Evolutionary conservation across 2,888 invertebrate species (phyloP).

Genomic region (Drosophila mercatorum): DNA sequence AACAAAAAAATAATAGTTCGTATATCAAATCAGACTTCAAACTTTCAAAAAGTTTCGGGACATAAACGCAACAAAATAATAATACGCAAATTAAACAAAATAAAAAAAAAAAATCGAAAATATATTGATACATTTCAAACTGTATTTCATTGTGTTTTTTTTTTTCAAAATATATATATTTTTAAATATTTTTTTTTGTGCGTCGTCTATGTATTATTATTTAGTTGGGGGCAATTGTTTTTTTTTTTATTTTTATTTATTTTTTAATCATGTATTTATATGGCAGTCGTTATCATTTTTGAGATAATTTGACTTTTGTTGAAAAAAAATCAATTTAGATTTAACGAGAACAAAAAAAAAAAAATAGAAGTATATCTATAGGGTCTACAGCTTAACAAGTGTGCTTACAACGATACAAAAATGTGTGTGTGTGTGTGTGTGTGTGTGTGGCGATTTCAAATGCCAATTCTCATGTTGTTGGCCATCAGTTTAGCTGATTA

Average conservation of each 20-base stretch:
- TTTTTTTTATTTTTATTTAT: neutral
- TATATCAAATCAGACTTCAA: slow-evolving; percentile 44
- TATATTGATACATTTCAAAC: neutral
- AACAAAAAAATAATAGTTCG: slow-evolving; percentile 8
- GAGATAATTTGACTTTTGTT: slow-evolving; percentile 70
- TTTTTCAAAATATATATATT: neutral
- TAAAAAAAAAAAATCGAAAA: slow-evolving; percentile 7
- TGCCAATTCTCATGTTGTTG: slow-evolving; percentile 12
- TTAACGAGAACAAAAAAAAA: slow-evolving; percentile 50
- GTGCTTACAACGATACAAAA: slow-evolving; percentile 31
- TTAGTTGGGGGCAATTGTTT: slow-evolving; percentile 19
- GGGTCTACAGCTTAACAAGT: slow-evolving; percentile 39
- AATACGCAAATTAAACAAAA: slow-evolving; percentile 12
- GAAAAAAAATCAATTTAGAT: slow-evolving; percentile 57
- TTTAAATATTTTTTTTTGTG: neutral
- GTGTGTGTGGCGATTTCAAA: slow-evolving; percentile 1
- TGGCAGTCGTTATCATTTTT: slow-evolving; percentile 73
- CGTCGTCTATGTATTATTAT: slow-evolving; percentile 23
- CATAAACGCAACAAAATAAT: slow-evolving; percentile 35
- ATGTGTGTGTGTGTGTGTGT: slow-evolving; percentile 14
- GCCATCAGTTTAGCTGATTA: slow-evolving; percentile 6
- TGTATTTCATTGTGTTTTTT: slow-evolving; percentile 1
- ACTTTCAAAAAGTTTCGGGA: slow-evolving; percentile 38
- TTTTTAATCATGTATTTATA: slow-evolving; percentile 53
- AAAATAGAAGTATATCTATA: slow-evolving; percentile 19